Conservation (phyloP, 2,888 invertebrate species). For the Pristionchus fissidentatus region DNA sequence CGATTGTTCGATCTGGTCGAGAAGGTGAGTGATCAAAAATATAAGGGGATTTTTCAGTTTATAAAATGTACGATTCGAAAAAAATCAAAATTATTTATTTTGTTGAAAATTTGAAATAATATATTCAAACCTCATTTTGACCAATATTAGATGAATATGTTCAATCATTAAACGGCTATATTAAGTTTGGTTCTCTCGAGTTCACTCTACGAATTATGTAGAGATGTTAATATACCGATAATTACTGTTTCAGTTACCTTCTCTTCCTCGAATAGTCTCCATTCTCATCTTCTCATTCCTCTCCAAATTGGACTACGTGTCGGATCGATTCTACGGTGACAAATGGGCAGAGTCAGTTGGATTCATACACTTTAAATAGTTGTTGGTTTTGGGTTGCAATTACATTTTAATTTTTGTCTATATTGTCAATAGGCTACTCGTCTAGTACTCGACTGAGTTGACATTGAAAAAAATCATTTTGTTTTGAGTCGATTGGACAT, state of each 20-base stretch:
- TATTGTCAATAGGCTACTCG: background rate
- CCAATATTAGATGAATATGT: too few relatives aligned
- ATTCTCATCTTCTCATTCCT: constrained; percentile 41
- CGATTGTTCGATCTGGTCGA: background rate
- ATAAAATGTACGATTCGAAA: too few relatives aligned
- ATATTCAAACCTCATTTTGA: too few relatives aligned
- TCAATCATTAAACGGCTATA: background rate
- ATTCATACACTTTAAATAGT: background rate
- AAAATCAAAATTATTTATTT: too few relatives aligned
- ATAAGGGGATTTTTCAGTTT: too few relatives aligned
- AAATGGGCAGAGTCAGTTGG: constrained; percentile 24
- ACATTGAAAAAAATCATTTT: too few relatives aligned
- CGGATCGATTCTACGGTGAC: constrained; percentile 32
- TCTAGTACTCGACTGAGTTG: background rate
- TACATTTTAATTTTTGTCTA: background rate
- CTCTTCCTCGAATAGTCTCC: constrained; percentile 40
- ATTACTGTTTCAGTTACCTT: background rate
- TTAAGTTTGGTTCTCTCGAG: background rate
- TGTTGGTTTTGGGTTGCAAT: background rate
- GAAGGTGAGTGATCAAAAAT: too few relatives aligned
- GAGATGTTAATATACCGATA: background rate
- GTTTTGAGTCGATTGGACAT: background rate
- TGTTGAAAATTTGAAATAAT: too few relatives aligned
- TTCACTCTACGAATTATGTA: background rate
- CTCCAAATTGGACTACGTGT: constrained; percentile 26